A percentile compares a stretch with the other conserved stretches of the same genome.
phyloP scores from a whole-genome alignment of 2,797 vertebrate genomes.

The Mus caroli region DNA sequence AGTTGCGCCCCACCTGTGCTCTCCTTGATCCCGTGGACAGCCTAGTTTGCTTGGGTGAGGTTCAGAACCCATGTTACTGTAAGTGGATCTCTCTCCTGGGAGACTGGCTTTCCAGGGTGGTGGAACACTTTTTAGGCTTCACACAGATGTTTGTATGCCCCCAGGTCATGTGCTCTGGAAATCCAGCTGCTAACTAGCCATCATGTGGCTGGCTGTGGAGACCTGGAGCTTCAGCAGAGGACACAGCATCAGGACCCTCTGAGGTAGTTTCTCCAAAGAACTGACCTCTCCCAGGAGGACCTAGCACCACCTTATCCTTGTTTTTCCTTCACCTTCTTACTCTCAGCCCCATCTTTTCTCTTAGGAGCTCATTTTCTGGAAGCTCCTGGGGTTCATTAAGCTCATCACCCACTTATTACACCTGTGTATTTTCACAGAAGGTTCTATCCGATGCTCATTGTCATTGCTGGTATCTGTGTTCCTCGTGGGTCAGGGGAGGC shows the following conservation, averaged over 20 bases:
- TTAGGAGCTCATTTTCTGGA: slow-evolving; percentile 9
- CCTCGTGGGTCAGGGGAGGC: slow-evolving; percentile 68
- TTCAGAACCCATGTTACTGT: not conserved
- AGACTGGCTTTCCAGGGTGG: not conserved
- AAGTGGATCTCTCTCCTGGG: not conserved
- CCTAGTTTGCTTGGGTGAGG: not conserved
- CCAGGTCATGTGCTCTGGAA: not conserved
- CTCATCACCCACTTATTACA: not conserved
- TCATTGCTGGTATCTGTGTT: slow-evolving; percentile 89
- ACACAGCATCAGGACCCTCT: not conserved
- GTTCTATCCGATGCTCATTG: slow-evolving; percentile 90
- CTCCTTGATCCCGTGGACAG: not conserved
- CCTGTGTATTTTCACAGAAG: slow-evolving; percentile 84
- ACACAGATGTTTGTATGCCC: not conserved
- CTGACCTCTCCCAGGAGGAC: not conserved
- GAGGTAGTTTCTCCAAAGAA: not conserved
- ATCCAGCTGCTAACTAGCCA: not conserved
- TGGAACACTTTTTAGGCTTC: fast-evolving
- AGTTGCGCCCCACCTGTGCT: not conserved
- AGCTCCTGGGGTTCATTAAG: not conserved
- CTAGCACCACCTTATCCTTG: not conserved
- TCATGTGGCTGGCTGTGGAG: not conserved
- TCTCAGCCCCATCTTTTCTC: not conserved
- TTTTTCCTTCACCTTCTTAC: not conserved
- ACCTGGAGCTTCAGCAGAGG: not conserved